Base-by-base conservation (phyloP, 2,113 vertebrate genomes). In the Apodemus sylvaticus region DNA sequence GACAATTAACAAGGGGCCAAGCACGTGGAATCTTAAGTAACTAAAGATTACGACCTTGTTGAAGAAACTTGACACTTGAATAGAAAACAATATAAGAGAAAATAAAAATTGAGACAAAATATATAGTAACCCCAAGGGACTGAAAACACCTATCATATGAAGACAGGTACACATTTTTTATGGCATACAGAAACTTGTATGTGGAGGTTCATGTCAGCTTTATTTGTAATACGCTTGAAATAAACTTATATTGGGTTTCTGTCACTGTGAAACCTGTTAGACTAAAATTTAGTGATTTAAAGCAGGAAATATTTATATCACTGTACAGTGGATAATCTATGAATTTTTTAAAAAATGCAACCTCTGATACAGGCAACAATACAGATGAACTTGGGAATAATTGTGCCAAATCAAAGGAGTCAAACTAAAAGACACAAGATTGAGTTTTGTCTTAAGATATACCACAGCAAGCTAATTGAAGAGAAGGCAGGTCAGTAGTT, bases 11-110 rank as follows among this genome's bases (percentile, higher is more conserved):
- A 92, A 34, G 48, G 58, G 48, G 19, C n/a, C 74, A 26, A 96
- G 60, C 74, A 66, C 48, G 48, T 94, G 53, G 95, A 97, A 97
- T 98, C 73, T 79, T 82, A 95, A 97, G 42, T 93, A 92, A 26
- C 73, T 94, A 20, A 45, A 91, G 81, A 45, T 55, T 91, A 78
- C 62, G 73, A 96, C 81, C 86, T 97, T 96, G 86, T 45, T 51
- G 53, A 86, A 89, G 53, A 78, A 95, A 86, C 58, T 88, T 68
- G 88, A 93, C 53, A 93, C 31, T 85, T 93, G 22, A 96, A 82
- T 73, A 60, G 26, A 91, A 97, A 96, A 93, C 22, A 48, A 86
- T 53, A 58, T 31, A 86, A 88, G 31, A 4, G 34, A 20, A 96
- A 93, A 79, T 58, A 91, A 95, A 93, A 82, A 66, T 29, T 8